Conservation (phyloP, 2,113 vertebrate species). For the Scomber japonicus region DNA sequence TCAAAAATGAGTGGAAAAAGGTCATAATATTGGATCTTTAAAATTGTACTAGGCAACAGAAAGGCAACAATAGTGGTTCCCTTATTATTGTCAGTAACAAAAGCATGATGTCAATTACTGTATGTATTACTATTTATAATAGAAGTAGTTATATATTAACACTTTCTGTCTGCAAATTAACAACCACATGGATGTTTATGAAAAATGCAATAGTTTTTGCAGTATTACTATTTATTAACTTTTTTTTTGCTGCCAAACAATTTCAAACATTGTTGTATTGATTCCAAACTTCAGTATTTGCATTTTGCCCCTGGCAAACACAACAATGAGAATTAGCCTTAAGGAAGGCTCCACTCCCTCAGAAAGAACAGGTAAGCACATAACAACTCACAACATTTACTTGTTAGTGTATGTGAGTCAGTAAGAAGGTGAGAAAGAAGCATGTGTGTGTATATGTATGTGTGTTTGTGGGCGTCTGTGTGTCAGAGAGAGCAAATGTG, state of each 20-base stretch:
- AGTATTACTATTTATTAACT: background rate
- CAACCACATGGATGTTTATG: background rate
- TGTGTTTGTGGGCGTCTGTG: background rate
- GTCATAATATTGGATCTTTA: background rate
- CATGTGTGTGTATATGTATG: background rate
- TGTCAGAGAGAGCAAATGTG: background rate
- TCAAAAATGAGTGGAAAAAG: no score
- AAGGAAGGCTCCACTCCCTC: conserved; percentile 9
- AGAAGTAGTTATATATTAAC: background rate
- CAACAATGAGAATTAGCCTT: conserved; percentile 24
- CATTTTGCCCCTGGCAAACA: conserved; percentile 32
- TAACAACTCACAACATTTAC: background rate
- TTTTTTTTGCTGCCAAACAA: conserved; percentile 1
- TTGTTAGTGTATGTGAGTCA: background rate
- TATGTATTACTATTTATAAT: background rate
- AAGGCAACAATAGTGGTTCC: background rate
- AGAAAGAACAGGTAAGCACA: background rate
- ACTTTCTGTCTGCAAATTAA: conserved; percentile 1
- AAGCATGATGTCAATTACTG: background rate
- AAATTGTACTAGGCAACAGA: background rate
- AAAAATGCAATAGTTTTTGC: background rate
- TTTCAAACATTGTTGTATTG: conserved; percentile 8
- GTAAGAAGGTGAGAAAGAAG: background rate
- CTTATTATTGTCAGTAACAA: background rate
- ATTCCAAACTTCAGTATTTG: conserved; percentile 21